Evolutionary conservation across 2,113 vertebrate genomes (phyloP).

Genomic region (Cynoglossus semilaevis): DNA sequence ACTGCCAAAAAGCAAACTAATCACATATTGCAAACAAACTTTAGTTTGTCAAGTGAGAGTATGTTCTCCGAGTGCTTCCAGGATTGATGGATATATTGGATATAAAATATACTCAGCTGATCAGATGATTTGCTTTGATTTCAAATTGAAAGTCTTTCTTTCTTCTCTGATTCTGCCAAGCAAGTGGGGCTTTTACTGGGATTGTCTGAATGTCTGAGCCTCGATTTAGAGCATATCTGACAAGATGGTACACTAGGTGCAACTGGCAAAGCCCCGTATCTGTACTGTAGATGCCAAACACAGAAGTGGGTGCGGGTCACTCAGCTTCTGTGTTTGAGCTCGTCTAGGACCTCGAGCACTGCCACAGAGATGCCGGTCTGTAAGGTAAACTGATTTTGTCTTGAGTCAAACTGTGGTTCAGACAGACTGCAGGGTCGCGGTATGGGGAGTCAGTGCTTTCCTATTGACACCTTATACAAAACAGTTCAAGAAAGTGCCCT

Average conservation of each 20-base stretch:
- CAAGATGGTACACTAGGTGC: slow-evolving; percentile 8
- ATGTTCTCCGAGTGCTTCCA: too few species aligned
- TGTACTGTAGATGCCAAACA: slow-evolving; percentile 37
- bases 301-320: slow-evolving; percentile 29
- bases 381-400: slow-evolving; percentile 63
- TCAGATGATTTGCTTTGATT: not conserved
- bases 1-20: too few species aligned
- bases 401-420: slow-evolving; percentile 51
- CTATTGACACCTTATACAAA: slow-evolving; percentile 56
- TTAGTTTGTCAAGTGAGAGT: too few species aligned
- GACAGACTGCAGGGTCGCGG: slow-evolving; percentile 58
- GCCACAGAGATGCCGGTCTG: slow-evolving; percentile 53
- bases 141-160: not conserved
- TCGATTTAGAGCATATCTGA: slow-evolving; percentile 12
- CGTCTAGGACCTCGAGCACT: slow-evolving; percentile 44
- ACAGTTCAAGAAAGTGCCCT: slow-evolving; percentile 70
- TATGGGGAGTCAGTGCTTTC: slow-evolving; percentile 63
- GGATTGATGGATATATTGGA: too few species aligned
- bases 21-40: too few species aligned
- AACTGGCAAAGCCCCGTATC: slow-evolving; percentile 26
- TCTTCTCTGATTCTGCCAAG: slow-evolving; percentile 8
- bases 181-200: slow-evolving; percentile 9
- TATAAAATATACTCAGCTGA: too few species aligned
- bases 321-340: slow-evolving; percentile 45
- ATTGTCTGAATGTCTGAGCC: slow-evolving; percentile 2